Percentiles rank a stretch among this genome's conserved stretches.
These are phyloP conservation scores for Spodoptera picta DNA, from an alignment of 2,888 invertebrate genomes.

Conservation along the genomic window DNA sequence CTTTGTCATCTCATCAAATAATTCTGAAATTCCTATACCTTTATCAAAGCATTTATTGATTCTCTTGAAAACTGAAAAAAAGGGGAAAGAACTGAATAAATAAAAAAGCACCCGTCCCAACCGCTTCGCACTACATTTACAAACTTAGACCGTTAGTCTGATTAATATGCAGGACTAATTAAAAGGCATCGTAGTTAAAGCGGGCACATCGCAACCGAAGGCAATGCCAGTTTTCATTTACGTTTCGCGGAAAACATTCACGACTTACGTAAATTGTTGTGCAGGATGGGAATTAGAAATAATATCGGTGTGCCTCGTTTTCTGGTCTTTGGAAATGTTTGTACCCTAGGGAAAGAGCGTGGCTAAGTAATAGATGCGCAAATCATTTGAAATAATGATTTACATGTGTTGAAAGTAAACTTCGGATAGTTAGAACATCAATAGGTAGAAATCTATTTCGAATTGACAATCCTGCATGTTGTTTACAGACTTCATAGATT, in stretches of 20 bases:
- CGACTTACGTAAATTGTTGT: constrained; percentile 29
- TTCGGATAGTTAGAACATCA: too few relatives aligned
- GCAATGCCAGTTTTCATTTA: constrained; percentile 58
- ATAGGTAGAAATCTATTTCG: too few relatives aligned
- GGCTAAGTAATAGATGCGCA: constrained; percentile 1
- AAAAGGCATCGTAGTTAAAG: constrained; percentile 61
- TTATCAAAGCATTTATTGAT: neutral
- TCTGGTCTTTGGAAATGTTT: neutral
- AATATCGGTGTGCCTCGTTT: constrained; percentile 28
- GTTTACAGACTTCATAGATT: too few relatives aligned
- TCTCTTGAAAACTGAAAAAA: neutral
- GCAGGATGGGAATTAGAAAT: constrained; percentile 22
- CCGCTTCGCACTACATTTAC: constrained; percentile 41
- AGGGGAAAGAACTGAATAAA: neutral
- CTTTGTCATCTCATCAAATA: too few relatives aligned
- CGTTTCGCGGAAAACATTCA: constrained; percentile 49
- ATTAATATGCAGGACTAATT: constrained; percentile 74
- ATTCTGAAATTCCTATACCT: neutral
- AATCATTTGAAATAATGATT: too few relatives aligned
- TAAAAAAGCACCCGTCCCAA: constrained; percentile 30
- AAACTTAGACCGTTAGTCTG: constrained; percentile 61
- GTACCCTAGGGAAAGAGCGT: neutral
- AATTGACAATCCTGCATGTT: too few relatives aligned
- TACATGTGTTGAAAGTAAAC: too few relatives aligned
- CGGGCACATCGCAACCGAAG: constrained; percentile 49